Conservation (phyloP, 2,113 vertebrate genomes). For the Melanerpes formicivorus region DNA sequence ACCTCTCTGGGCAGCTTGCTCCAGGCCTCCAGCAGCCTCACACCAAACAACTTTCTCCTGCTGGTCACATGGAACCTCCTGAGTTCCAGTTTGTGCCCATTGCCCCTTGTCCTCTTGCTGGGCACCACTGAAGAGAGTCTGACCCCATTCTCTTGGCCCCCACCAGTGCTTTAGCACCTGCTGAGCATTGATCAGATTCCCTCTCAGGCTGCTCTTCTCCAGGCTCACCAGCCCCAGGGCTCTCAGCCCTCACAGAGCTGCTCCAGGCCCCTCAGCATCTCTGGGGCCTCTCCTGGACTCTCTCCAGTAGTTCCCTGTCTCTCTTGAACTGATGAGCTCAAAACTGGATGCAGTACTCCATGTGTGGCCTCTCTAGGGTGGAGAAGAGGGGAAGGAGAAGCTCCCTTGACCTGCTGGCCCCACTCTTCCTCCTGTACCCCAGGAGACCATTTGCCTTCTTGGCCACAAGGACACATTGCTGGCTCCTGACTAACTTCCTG, state of each 20-base stretch:
- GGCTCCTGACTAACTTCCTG: neutral
- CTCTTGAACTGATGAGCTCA: neutral
- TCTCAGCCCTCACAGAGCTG: neutral
- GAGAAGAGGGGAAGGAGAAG: neutral
- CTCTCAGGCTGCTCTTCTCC: neutral
- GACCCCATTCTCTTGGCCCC: neutral
- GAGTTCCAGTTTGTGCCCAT: neutral
- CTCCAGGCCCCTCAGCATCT: neutral
- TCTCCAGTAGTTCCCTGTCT: neutral
- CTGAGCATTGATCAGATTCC: neutral
- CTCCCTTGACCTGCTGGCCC: neutral
- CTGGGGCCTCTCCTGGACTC: neutral
- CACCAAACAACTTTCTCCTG: neutral
- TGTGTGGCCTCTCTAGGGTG: too few species aligned
- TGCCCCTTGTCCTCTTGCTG: neutral
- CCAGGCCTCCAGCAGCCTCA: neutral
- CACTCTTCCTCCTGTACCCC: neutral
- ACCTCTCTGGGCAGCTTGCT: neutral
- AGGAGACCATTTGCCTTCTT: neutral
- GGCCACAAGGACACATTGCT: neutral
- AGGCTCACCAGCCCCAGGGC: neutral
- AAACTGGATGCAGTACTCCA: too few species aligned
- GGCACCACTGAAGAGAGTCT: neutral
- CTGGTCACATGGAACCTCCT: neutral
- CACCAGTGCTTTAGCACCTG: neutral